phyloP scores from a whole-genome alignment of 2,888 invertebrate genomes.

The Sipha maydis region DNA sequence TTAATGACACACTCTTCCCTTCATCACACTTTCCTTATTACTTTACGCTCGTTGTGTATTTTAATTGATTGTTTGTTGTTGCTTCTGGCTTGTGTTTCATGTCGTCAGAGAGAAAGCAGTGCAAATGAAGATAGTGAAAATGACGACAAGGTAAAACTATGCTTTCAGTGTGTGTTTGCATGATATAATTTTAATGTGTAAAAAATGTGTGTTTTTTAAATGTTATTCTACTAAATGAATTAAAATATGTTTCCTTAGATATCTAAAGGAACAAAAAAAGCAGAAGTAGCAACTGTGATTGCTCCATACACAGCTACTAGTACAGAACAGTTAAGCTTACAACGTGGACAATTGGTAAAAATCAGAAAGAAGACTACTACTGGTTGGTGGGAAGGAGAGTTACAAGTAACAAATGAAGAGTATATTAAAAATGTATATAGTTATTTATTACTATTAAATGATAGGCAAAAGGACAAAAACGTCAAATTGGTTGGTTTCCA shows the following conservation, averaged over 20 bases:
- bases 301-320: conserved; percentile 93
- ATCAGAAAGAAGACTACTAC: conserved; percentile 96
- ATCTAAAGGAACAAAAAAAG: conserved; percentile 76
- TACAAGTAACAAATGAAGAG: conserved; percentile 74
- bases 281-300: conserved; percentile 93
- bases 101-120: conserved; percentile 52
- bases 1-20: background rate
- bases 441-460: background rate
- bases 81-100: conserved; percentile 56
- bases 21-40: background rate
- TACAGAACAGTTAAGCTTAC: conserved; percentile 88
- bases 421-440: background rate
- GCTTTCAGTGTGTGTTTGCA: conserved; percentile 31
- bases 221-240: background rate
- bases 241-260: conserved; percentile 68
- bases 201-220: background rate
- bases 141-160: conserved; percentile 60
- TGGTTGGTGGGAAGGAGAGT: conserved; percentile 99
- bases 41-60: conserved; percentile 26
- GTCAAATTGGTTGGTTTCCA: conserved; percentile 98
- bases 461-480: conserved; percentile 79
- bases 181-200: background rate
- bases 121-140: conserved; percentile 62
- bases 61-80: conserved; percentile 43
- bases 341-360: conserved; percentile 91